Percentiles rank a stretch among this genome's conserved stretches.
phyloP scores from a whole-genome alignment of 2,113 vertebrate genomes.

The Cercopithecus mona region DNA sequence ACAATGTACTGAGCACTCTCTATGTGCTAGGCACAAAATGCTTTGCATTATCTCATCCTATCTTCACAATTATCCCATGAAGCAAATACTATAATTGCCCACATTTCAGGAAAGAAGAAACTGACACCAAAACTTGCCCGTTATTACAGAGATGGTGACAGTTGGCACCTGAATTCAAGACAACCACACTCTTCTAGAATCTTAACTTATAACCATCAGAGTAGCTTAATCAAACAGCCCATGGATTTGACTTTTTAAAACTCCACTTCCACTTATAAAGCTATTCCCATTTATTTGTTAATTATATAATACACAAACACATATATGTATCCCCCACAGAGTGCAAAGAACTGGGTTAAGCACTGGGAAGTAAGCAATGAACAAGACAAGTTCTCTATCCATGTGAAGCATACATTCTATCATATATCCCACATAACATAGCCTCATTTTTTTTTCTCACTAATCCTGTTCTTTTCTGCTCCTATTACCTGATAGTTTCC shows the following conservation, averaged over 20 bases:
- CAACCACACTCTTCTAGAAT: background rate
- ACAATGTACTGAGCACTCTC: background rate
- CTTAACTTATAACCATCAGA: background rate
- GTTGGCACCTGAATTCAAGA: background rate
- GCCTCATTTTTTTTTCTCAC: background rate
- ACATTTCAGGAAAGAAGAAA: background rate
- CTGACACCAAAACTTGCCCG: background rate
- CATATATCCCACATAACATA: background rate
- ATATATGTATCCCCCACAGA: background rate
- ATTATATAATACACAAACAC: background rate
- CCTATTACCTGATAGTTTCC: background rate
- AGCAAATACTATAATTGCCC: background rate
- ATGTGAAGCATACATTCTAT: background rate
- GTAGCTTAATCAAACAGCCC: background rate
- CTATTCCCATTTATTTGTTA: background rate
- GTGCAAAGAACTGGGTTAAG: background rate
- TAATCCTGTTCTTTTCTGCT: background rate
- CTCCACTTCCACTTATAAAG: background rate
- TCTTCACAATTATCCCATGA: background rate
- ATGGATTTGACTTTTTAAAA: background rate
- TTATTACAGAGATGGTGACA: background rate
- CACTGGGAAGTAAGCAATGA: background rate
- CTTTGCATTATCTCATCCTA: background rate
- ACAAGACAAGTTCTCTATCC: background rate
- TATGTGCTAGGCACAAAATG: background rate